Base-by-base conservation (phyloP, 1,140 invertebrate genomes). In the Euwallacea fornicatus region DNA sequence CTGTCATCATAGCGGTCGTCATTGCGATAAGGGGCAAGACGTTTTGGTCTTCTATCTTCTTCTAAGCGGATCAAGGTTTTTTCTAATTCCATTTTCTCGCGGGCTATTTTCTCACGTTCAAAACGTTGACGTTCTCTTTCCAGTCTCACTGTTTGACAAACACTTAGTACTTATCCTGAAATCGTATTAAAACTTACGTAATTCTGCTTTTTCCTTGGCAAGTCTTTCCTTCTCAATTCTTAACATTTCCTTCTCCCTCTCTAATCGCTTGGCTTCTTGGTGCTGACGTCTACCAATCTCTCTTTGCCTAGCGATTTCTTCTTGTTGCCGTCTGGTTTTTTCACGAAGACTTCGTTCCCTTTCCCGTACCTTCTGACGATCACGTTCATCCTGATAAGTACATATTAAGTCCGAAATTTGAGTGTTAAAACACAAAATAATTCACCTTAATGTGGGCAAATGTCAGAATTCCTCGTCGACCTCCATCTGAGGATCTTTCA, bases 21-120 rank as follows among this genome's bases (percentile, higher is more conserved):
- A 1, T 80, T 42, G 7, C 79, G 72, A 56, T 82, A 83, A 6
- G 75, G 69, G 55, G 81, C 81, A 44, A 81, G 78, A 55, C 83
- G 78, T 71, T 85, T 84, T 50, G 74, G 76, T 64, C 83, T 78
- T 66, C 84, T 80, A 53, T 83, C 80, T 70, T 83, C 81, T 75
- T 84, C 83, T 53, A 81, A 76, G 9, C 78, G 63, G 82, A 91
- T 83, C 76, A 92, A 89, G 75, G 90, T 90, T 50, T 92, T 85
- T 78, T 93, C 91, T 47, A 94, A 79, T 78, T 96, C 93, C 72
- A 94, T 85, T 75, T 91, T 87, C 76, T 95, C 93, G 59, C 91
- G 83, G 78, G 94, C 93, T 21, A 96, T 82, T 78, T 92, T 91
- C 75, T 95, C 93, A 13, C 93, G 83, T 81, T 95, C 93, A 54